These are phyloP conservation scores for Scortum barcoo DNA, from an alignment of 2,113 vertebrate species.

Conservation along the genomic window DNA sequence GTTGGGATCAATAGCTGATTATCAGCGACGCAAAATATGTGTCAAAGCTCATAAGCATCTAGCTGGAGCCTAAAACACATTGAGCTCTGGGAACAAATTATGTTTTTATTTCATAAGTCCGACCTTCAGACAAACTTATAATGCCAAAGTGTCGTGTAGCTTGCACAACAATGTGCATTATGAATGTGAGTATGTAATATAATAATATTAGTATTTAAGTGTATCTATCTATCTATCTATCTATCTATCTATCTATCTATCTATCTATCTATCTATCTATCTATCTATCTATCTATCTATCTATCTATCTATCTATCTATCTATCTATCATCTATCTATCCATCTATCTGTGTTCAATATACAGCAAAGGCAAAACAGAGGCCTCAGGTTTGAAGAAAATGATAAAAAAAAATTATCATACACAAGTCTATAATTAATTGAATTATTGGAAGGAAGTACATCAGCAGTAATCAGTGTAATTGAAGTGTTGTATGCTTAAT, in stretches of 20 bases:
- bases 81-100: slow-evolving; percentile 18
- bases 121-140: slow-evolving; percentile 3
- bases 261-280: slow-evolving; percentile 2
- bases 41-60: slow-evolving; percentile 57
- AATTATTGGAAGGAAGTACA: slow-evolving; percentile 62
- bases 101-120: slow-evolving; percentile 12
- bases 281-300: neutral
- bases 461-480: slow-evolving; percentile 72
- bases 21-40: slow-evolving; percentile 41
- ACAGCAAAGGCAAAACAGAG: neutral
- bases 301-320: slow-evolving; percentile 3
- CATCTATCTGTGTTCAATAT: neutral
- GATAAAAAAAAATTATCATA: slow-evolving; percentile 30
- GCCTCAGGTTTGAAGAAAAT: slow-evolving; percentile 18
- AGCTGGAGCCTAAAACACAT: slow-evolving; percentile 25
- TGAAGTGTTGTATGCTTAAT: slow-evolving; percentile 70
- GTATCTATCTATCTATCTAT: neutral
- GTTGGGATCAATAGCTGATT: slow-evolving; percentile 59
- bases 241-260: slow-evolving; percentile 1
- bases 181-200: neutral
- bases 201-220: no score
- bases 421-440: slow-evolving; percentile 55
- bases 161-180: neutral
- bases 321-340: neutral
- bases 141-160: neutral